phyloP scores from a whole-genome alignment of 2,113 vertebrate species.

The Cyanoliseus patagonus region DNA sequence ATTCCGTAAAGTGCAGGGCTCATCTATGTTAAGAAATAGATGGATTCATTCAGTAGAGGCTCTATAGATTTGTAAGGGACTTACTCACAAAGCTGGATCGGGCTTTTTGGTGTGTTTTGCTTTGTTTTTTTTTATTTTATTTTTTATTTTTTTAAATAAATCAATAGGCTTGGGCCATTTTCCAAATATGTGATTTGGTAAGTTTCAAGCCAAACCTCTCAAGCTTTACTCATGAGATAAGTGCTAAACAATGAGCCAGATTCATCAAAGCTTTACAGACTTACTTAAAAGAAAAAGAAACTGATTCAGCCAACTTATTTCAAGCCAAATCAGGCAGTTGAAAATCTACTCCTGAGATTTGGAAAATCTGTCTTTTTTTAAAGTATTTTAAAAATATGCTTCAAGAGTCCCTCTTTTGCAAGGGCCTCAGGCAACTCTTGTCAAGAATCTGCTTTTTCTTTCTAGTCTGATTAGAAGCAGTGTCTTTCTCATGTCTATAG shows the following conservation, averaged over 20 bases:
- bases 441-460: background rate
- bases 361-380: background rate
- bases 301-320: constrained; percentile 58
- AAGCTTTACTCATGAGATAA: constrained; percentile 71
- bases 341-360: constrained; percentile 60
- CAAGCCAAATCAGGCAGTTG: constrained; percentile 52
- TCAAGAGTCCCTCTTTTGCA: constrained; percentile 12
- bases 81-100: constrained; percentile 43
- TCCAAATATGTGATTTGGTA: constrained; percentile 65
- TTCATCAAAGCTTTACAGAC: constrained; percentile 65
- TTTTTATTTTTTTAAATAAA: constrained; percentile 4
- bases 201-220: constrained; percentile 68
- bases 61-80: constrained; percentile 20
- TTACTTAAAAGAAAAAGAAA: constrained; percentile 61
- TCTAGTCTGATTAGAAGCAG: background rate
- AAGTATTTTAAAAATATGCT: constrained; percentile 32
- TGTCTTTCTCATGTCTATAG: background rate
- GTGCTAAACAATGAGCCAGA: constrained; percentile 65
- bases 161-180: constrained; percentile 63
- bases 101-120: constrained; percentile 5
- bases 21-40: background rate
- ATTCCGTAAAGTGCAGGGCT: background rate
- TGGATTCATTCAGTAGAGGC: background rate
- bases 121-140: background rate
- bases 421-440: constrained; percentile 33